phyloP scores from a whole-genome alignment of 2,888 invertebrate genomes.

The Phragmatobia fuliginosa region DNA sequence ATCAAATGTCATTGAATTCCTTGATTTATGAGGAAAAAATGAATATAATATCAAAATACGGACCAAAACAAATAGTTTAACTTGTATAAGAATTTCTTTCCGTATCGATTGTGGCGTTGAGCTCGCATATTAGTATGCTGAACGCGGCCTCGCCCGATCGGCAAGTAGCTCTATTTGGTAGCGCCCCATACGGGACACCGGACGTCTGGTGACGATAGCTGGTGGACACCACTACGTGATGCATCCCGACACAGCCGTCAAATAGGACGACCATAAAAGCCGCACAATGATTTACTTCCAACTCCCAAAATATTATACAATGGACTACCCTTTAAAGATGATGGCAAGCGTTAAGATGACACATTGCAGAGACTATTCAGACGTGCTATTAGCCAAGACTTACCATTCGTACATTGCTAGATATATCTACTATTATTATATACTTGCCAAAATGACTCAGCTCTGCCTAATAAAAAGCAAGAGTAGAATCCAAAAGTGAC shows the following conservation, averaged over 20 bases:
- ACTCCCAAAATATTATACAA: conserved; percentile 55
- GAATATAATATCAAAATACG: conserved; percentile 20
- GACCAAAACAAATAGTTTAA: conserved; percentile 65
- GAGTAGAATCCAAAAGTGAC: too few relatives aligned
- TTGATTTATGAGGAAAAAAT: background rate
- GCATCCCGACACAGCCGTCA: conserved; percentile 57
- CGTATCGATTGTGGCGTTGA: conserved; percentile 63
- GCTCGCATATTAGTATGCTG: conserved; percentile 63
- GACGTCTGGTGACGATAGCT: conserved; percentile 69
- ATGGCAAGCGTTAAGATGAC: conserved; percentile 1
- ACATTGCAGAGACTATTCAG: background rate
- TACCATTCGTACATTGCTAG: background rate
- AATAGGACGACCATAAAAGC: conserved; percentile 45
- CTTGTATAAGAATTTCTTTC: conserved; percentile 61
- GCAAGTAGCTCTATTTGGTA: conserved; percentile 75
- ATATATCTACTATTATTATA: too few relatives aligned
- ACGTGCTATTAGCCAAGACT: background rate
- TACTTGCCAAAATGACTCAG: too few relatives aligned
- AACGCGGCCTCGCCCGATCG: conserved; percentile 57
- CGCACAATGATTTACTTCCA: conserved; percentile 56
- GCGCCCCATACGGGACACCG: conserved; percentile 65
- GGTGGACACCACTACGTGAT: conserved; percentile 63
- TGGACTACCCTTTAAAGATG: conserved; percentile 33
- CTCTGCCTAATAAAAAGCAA: too few relatives aligned
- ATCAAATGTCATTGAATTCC: background rate